phyloP scores from a whole-genome alignment of 2,797 vertebrate genomes.

The Thaleichthys pacificus region DNA sequence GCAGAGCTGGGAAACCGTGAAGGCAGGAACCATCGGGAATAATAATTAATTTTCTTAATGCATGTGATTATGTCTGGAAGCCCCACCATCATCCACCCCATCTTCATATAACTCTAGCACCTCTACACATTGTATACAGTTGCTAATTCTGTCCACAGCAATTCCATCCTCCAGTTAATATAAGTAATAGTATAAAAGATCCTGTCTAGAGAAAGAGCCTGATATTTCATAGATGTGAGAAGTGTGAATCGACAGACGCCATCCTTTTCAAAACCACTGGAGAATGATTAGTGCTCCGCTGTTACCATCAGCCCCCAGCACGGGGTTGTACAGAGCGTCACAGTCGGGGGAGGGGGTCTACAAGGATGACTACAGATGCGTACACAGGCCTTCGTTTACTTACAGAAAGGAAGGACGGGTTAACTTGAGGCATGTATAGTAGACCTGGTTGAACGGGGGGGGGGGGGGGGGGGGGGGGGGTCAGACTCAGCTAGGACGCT shows the following conservation, averaged over 20 bases:
- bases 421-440: no score
- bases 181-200: slow-evolving; percentile 18
- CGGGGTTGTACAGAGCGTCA: background rate
- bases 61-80: slow-evolving; percentile 32
- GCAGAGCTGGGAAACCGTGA: background rate
- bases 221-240: slow-evolving; percentile 27
- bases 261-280: no score
- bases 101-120: slow-evolving; percentile 24
- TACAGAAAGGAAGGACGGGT: no score
- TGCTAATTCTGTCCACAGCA: no score
- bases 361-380: background rate
- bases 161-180: no score
- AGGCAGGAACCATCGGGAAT: slow-evolving; percentile 17
- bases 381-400: background rate
- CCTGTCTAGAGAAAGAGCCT: slow-evolving; percentile 1
- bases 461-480: no score
- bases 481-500: no score
- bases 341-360: background rate
- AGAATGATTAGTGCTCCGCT: no score
- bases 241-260: slow-evolving; percentile 17
- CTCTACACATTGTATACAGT: slow-evolving; percentile 25
- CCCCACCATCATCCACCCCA: background rate
- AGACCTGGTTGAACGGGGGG: no score
- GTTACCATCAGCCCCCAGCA: no score
- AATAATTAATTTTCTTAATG: slow-evolving; percentile 38